Base-by-base conservation (phyloP, 2,888 invertebrate species). In the Cordilura impudica region DNA sequence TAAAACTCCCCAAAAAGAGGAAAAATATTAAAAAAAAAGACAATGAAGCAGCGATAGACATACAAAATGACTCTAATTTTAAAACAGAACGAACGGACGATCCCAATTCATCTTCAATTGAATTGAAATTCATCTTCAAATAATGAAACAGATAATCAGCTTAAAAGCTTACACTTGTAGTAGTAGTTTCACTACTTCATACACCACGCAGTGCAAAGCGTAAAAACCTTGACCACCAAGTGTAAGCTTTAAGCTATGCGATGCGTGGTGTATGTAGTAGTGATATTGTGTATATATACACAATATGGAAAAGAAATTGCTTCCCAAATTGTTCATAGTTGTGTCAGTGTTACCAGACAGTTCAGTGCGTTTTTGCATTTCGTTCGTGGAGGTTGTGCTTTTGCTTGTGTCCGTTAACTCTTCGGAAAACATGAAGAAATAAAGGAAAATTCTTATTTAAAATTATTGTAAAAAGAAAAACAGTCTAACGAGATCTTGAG, bases 351-450 rank as follows among this genome's bases (percentile, higher is more conserved):
- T 26, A 6, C 26, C 26, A 26, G 26, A 26, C 26, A 51, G 58
- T 74, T 78, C 61, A 78, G 78, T 78, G 65, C 74, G 74, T 74
- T 78, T 74, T 70, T 78, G 74, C 70, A 78, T 70, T 74, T 74
- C 74, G 70, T 74, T 60, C 60, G 78, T 43, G 45, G 1, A 60
- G 70, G 78, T 79, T 67, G 74, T 78, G 54, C 47, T 78, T 60
- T 45, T 14, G 39, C 16, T 47, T 54, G 1, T 10, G 31, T 53
- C n/a, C n/a, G 35, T 39, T 39, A n/a, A 39, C 1, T 39, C 12
- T 12, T 26, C 4, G 3, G 6, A 26, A 26, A 26, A 26, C 3
- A 26, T n/a, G 4, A n/a, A n/a, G 5, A 39, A 39, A n/a, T 12
- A 56, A 14, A 47, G 43, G 23, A 31, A 21, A 45, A 12, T 60